Evolutionary conservation across 2,888 invertebrate species (phyloP).

Genomic region (Lordiphosa andalusiaca): DNA sequence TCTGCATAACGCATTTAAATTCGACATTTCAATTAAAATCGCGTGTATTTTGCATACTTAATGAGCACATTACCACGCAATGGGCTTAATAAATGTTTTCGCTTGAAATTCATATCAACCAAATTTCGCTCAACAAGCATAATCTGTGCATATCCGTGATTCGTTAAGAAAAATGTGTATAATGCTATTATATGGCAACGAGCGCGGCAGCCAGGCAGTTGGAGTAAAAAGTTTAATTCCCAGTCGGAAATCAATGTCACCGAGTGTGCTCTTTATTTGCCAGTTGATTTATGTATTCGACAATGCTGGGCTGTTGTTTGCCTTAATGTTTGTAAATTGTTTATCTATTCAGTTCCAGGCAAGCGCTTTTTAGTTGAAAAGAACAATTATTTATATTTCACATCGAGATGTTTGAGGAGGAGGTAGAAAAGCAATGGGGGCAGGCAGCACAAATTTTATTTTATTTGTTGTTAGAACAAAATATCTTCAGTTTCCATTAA

Average conservation of each 20-base stretch:
- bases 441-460: too few species aligned
- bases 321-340: too few species aligned
- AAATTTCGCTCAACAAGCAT: slow-evolving; percentile 2
- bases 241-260: slow-evolving; percentile 4
- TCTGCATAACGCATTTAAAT: slow-evolving; percentile 31
- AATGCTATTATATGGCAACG: slow-evolving; percentile 3
- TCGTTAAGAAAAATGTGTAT: slow-evolving; percentile 1
- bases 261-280: not conserved
- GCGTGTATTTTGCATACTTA: slow-evolving; percentile 33
- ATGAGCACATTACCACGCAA: slow-evolving; percentile 13
- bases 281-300: not conserved
- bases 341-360: too few species aligned
- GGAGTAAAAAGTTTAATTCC: slow-evolving; percentile 3
- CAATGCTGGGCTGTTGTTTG: not conserved
- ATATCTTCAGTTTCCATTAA: too few species aligned
- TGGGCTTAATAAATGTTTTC: slow-evolving; percentile 21
- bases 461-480: too few species aligned
- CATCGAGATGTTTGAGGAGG: too few species aligned
- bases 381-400: too few species aligned
- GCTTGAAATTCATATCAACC: slow-evolving; percentile 28
- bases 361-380: too few species aligned
- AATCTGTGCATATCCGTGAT: slow-evolving; percentile 1
- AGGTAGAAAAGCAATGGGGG: too few species aligned
- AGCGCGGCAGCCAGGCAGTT: not conserved
- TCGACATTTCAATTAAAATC: slow-evolving; percentile 41